Conservation (phyloP, 1,140 invertebrate species). For the Heliconius himera region DNA sequence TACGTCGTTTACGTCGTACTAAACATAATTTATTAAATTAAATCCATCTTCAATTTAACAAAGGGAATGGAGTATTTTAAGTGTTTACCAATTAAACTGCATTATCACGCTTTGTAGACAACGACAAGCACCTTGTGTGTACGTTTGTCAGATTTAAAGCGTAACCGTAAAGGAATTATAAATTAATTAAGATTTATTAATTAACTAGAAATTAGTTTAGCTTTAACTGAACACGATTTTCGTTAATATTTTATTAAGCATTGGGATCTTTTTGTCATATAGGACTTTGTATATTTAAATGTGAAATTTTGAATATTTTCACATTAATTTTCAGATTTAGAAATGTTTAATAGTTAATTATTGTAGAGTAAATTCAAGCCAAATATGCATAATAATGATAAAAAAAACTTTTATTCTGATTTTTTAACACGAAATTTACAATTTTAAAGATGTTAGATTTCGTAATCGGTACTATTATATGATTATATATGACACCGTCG, state of each 20-base stretch:
- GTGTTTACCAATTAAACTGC: not conserved
- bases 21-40: not conserved
- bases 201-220: not conserved
- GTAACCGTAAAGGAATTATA: not conserved
- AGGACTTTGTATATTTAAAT: too few species aligned
- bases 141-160: not conserved
- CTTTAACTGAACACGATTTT: not conserved
- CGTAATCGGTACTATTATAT: too few species aligned
- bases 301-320: too few species aligned
- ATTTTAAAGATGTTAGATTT: too few species aligned
- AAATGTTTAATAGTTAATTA: too few species aligned
- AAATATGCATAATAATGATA: too few species aligned
- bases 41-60: not conserved
- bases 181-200: not conserved
- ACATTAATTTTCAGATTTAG: too few species aligned
- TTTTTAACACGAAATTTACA: too few species aligned
- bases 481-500: too few species aligned
- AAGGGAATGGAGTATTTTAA: not conserved
- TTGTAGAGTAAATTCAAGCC: too few species aligned
- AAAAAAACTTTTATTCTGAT: too few species aligned
- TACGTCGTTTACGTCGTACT: not conserved
- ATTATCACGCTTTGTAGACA: not conserved
- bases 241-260: not conserved
- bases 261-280: too few species aligned
- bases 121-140: not conserved